phyloP scores from a whole-genome alignment of 2,113 vertebrate species.

The Crotalus helleri region DNA sequence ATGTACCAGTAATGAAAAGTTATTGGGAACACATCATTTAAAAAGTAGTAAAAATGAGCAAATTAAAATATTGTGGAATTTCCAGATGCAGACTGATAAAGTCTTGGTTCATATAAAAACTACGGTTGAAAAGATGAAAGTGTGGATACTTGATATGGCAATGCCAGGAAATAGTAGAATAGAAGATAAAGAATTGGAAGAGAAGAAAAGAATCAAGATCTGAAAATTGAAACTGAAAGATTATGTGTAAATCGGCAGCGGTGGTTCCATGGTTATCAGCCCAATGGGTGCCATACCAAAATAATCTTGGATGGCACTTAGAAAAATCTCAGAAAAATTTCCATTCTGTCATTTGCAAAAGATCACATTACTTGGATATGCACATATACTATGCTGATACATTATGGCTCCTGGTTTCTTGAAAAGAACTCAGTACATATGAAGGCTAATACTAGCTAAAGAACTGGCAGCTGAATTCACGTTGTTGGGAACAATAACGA shows the following conservation, averaged over 20 bases:
- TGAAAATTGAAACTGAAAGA: neutral
- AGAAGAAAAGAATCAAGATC: neutral
- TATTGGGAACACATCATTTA: neutral
- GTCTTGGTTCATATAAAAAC: neutral
- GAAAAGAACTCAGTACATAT: neutral
- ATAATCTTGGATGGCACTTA: neutral
- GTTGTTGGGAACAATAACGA: neutral
- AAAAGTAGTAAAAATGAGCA: neutral
- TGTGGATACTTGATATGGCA: neutral
- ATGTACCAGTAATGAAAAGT: neutral
- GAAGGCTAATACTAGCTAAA: neutral
- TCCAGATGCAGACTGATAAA: neutral
- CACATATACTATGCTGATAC: neutral
- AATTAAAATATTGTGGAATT: neutral
- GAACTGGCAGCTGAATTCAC: neutral
- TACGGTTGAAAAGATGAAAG: neutral
- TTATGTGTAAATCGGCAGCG: too few relatives aligned
- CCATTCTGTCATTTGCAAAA: neutral
- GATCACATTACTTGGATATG: neutral
- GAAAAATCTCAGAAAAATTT: too few relatives aligned
- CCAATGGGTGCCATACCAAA: neutral
- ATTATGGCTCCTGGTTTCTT: neutral
- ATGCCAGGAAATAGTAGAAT: too few relatives aligned
- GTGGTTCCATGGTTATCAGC: too few relatives aligned
- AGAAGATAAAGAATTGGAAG: too few relatives aligned